Conservation (phyloP, 2,888 invertebrate species). For the Elysia crispata region DNA sequence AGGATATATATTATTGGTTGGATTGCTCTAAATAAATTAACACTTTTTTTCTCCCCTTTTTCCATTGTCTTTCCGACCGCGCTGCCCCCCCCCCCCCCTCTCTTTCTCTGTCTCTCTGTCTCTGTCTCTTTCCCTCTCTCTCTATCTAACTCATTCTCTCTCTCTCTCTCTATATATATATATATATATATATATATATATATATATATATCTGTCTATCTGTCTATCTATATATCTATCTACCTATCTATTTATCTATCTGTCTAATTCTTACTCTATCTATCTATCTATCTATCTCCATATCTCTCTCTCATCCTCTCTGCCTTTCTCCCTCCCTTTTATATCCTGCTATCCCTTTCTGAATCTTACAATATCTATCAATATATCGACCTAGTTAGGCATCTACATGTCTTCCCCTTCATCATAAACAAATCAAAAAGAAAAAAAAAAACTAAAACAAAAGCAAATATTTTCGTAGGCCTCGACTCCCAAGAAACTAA, state of each 20-base stretch:
- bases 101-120: background rate
- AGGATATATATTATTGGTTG: too few species aligned
- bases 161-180: background rate
- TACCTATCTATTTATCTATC: background rate
- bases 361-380: background rate
- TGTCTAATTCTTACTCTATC: background rate
- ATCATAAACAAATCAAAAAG: too few species aligned
- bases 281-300: background rate
- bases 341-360: background rate
- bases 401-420: too few species aligned
- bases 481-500: too few species aligned
- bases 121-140: background rate
- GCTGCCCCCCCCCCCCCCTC: too few species aligned
- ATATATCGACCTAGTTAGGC: too few species aligned
- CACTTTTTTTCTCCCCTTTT: too few species aligned
- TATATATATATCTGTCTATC: background rate
- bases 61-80: too few species aligned
- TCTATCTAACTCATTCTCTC: constrained; percentile 3
- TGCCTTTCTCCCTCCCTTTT: constrained; percentile 14
- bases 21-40: too few species aligned
- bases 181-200: background rate
- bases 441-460: too few species aligned
- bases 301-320: background rate
- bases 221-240: background rate
- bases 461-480: too few species aligned